A percentile compares a stretch with the other conserved stretches of the same genome.
Evolutionary conservation across 2,888 invertebrate genomes (phyloP).

Genomic region (Dioctria linearis): DNA sequence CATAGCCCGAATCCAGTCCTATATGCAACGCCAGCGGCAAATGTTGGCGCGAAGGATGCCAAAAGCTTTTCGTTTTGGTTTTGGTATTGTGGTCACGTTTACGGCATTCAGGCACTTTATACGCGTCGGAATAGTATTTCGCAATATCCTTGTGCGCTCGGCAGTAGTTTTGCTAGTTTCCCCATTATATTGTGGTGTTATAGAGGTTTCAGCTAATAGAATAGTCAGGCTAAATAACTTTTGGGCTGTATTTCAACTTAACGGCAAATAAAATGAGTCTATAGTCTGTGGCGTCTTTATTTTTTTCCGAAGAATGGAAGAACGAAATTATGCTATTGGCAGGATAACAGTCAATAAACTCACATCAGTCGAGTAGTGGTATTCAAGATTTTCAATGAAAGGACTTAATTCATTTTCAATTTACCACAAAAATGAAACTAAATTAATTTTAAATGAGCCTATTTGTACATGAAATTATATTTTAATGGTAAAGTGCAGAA

Average conservation of each 20-base stretch:
- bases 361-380: too few species aligned
- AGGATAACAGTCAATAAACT: too few species aligned
- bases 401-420: too few species aligned
- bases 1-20: constrained; percentile 13
- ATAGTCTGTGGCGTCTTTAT: too few species aligned
- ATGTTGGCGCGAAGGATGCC: constrained; percentile 33
- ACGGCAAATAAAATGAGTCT: too few species aligned
- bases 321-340: too few species aligned
- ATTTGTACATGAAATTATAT: too few species aligned
- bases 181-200: background rate
- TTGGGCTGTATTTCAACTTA: background rate
- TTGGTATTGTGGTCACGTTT: constrained; percentile 41
- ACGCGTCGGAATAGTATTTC: constrained; percentile 33
- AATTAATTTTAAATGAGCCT: too few species aligned
- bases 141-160: constrained; percentile 29
- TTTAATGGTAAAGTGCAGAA: too few species aligned
- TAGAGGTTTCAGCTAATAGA: constrained; percentile 1
- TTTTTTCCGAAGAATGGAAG: too few species aligned
- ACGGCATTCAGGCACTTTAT: constrained; percentile 50
- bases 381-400: too few species aligned
- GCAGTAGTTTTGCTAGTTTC: background rate
- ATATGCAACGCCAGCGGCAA: constrained; percentile 40
- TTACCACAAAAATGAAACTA: too few species aligned
- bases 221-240: constrained; percentile 18
- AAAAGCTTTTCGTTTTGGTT: constrained; percentile 20